Percentiles rank a stretch among this genome's conserved stretches.
These are phyloP conservation scores for Callyntrura sp. DNA, from an alignment of 2,888 invertebrate species.

Conservation along the genomic window DNA sequence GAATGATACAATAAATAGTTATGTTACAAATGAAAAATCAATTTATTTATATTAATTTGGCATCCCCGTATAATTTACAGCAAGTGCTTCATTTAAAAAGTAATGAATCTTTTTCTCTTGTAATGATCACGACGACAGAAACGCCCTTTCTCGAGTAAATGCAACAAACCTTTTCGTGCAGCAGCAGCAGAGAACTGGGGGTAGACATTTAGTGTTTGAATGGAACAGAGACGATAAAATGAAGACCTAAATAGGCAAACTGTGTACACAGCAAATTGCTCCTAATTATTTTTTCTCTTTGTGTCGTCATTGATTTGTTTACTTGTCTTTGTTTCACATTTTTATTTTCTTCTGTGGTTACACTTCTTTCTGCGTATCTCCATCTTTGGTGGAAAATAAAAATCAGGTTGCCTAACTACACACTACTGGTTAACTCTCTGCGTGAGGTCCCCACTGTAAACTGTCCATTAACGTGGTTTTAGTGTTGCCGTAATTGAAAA, in stretches of 20 bases:
- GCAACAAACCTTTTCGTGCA: slow-evolving; percentile 8
- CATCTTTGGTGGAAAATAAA: background rate
- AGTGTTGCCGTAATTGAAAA: background rate
- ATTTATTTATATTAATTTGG: slow-evolving; percentile 45
- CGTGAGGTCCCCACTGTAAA: slow-evolving; percentile 17
- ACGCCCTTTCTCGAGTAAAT: slow-evolving; percentile 43
- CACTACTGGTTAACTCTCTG: background rate
- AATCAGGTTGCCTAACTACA: background rate
- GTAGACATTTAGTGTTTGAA: too few relatives aligned
- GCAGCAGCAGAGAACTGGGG: background rate
- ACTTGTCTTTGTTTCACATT: background rate
- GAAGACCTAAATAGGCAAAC: background rate
- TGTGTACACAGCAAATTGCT: background rate
- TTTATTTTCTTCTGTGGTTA: background rate
- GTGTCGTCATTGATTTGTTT: background rate
- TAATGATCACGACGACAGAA: slow-evolving; percentile 37
- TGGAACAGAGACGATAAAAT: background rate
- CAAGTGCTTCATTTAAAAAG: background rate
- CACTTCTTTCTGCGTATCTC: background rate
- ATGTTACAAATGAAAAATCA: slow-evolving; percentile 43
- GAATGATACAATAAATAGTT: slow-evolving; percentile 12
- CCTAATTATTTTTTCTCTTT: background rate
- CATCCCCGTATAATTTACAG: slow-evolving; percentile 23
- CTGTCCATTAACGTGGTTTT: too few relatives aligned
- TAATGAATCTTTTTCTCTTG: slow-evolving; percentile 11